Evolutionary conservation across 2,113 vertebrate genomes (phyloP), one percentile per base, ranked within the genome.

Genomic region (Saccopteryx leptura): DNA sequence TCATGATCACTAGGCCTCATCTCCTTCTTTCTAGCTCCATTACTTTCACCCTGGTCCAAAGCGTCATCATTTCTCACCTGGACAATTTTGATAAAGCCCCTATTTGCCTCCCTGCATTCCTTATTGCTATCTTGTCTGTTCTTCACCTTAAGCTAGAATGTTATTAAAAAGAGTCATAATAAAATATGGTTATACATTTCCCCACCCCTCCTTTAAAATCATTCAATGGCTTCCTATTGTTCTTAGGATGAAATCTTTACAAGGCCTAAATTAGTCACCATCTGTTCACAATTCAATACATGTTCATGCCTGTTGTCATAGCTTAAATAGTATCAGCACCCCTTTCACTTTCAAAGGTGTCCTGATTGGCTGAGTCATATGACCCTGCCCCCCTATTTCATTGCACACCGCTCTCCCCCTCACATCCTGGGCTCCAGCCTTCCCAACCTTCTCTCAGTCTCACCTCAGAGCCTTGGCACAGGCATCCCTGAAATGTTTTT

Each of bases 401-500:
- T 56, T 84, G 17, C 54, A 46, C 65, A 8, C 11, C 46, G 68
- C 31, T 63, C n/a, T 91, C 18, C 13, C 79, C 19, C 26, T 83
- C 28, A 66, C 26, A 85, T 46, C 60, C 24, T 89, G 46, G 18
- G 14, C 10, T 95, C 58, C 2, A 69, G 46, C 50, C 46, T 48
- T 48, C 82, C 50, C 54, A 48, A 69, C 26, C 56, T 75, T 88
- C 18, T 72, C 39, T 93, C n/a, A 13, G 31, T 69, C n/a, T 78
- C 76, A 81, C 39, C 60, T 93, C 50, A 84, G 61, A 96, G 74
- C 88, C 74, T 91, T 85, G 88, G 81, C 31, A 74, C 88, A 78
- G 80, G 63, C 33, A 31, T 95, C 72, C 52, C 84, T 96, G 84
- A 95, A 92, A 96, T 96, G 50, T 89, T 28, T 95, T 96, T 97